phyloP scores from a whole-genome alignment of 2,888 invertebrate genomes.

The Idaea biselata region DNA sequence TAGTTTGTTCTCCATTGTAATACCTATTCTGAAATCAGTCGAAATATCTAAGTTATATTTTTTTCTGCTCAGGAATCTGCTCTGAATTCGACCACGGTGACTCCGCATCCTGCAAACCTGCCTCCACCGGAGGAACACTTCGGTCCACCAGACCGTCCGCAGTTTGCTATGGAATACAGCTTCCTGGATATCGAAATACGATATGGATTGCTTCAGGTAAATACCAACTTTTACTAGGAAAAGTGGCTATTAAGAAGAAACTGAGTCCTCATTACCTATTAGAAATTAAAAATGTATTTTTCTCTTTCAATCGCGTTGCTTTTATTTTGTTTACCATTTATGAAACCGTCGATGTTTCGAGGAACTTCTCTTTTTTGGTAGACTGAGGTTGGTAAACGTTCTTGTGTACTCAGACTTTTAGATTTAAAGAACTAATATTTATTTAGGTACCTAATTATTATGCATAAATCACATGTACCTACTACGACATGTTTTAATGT shows the following conservation, averaged over 20 bases:
- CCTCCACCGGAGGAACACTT: background rate
- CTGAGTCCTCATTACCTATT: no score
- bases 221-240: constrained; percentile 15
- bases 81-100: background rate
- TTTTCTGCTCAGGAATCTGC: background rate
- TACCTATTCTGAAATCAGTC: background rate
- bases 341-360: no score
- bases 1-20: background rate
- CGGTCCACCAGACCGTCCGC: constrained; percentile 72
- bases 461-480: no score
- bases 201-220: constrained; percentile 95
- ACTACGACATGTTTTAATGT: no score
- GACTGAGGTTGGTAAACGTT: no score
- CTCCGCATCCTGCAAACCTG: background rate
- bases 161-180: constrained; percentile 88
- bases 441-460: no score
- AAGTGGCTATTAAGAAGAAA: background rate
- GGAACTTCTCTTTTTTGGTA: no score
- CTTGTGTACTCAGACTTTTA: no score
- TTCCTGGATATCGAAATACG: constrained; percentile 96
- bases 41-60: background rate
- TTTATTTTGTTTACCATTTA: no score
- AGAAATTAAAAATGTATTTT: no score
- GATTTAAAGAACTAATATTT: no score
- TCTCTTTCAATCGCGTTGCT: no score